These are phyloP conservation scores for Kradibia gibbosae DNA, from an alignment of 1,140 invertebrate species.

Conservation along the genomic window DNA sequence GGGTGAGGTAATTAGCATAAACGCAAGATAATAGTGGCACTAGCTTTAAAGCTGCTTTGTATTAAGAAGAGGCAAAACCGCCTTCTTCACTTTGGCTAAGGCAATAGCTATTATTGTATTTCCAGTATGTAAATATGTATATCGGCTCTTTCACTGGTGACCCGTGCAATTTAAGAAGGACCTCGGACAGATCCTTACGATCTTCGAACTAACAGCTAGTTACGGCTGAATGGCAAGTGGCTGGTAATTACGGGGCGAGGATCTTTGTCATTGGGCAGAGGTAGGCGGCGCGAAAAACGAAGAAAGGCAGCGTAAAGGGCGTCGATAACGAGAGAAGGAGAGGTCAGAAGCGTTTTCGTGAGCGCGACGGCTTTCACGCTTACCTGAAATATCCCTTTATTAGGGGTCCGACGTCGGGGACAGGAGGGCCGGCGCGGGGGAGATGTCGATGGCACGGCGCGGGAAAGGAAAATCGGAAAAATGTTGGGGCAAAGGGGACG, in stretches of 20 bases:
- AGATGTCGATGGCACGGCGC: neutral
- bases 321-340: neutral
- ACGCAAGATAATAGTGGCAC: too few relatives aligned
- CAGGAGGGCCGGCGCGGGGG: neutral
- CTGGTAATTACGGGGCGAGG: neutral
- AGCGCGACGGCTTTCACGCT: neutral
- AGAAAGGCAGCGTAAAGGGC: neutral
- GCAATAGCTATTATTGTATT: too few relatives aligned
- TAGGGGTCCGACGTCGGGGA: neutral
- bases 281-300: neutral
- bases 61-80: too few relatives aligned
- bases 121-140: too few relatives aligned
- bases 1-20: too few relatives aligned
- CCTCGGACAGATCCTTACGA: too few relatives aligned
- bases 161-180: too few relatives aligned
- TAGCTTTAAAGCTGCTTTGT: too few relatives aligned
- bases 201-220: too few relatives aligned
- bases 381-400: neutral
- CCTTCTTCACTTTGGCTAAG: too few relatives aligned
- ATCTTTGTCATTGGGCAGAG: neutral
- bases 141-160: too few relatives aligned
- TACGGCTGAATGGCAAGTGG: neutral
- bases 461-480: slow-evolving; percentile 30
- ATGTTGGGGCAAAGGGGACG: neutral
- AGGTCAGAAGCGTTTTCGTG: neutral